Evolutionary conservation across 2,113 vertebrate species (phyloP).

Genomic region (Centropus unirufus): DNA sequence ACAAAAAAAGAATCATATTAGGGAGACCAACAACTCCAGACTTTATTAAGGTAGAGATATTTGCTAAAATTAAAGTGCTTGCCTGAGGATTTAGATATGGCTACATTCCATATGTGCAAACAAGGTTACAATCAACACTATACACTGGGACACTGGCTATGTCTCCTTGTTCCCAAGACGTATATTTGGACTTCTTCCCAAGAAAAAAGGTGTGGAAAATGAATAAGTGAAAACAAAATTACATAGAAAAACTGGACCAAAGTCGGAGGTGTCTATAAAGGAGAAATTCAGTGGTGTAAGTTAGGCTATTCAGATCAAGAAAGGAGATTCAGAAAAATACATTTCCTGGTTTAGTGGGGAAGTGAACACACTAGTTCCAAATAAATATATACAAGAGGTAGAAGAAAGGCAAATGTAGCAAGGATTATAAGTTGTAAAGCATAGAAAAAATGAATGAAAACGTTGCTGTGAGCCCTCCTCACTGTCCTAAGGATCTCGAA

Average conservation of each 20-base stretch:
- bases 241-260: background rate
- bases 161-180: background rate
- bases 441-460: background rate
- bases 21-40: background rate
- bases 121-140: background rate
- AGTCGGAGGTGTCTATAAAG: background rate
- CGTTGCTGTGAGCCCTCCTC: no score
- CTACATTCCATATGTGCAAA: background rate
- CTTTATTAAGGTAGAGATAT: background rate
- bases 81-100: background rate
- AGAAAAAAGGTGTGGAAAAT: background rate
- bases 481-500: no score
- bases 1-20: background rate
- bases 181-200: background rate
- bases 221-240: background rate
- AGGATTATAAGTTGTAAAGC: background rate
- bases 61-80: background rate
- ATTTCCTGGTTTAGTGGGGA: background rate
- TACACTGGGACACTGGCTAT: fast-evolving
- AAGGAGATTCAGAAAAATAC: background rate
- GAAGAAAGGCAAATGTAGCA: background rate
- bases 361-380: background rate
- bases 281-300: background rate
- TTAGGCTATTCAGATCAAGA: background rate
- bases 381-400: background rate